Evolutionary conservation across 2,797 vertebrate genomes (phyloP), one percentile per base, ranked within the genome.

Genomic region (Bufotes viridis): DNA sequence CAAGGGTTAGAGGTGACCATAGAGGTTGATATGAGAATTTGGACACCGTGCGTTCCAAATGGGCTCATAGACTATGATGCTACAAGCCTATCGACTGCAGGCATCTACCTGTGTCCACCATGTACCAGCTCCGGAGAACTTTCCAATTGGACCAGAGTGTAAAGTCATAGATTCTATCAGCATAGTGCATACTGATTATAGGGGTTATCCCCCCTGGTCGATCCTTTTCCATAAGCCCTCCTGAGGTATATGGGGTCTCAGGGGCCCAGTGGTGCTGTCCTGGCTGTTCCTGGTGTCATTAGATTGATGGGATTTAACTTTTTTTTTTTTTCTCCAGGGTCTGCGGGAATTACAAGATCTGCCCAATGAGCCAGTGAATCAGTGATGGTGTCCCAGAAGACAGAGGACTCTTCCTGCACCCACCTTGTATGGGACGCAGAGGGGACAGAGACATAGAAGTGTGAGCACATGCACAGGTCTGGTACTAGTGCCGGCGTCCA

Each of bases 301-400:
- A 78, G 6, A 63, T 13, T 15, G 34, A 65, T 42, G 12, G 12
- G 2, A 42, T 42, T 42, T 42, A 6, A 42, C 1, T n/a, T 63
- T 80, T 60, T 17, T 0, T 1, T 34, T 24, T 26, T 42, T 42
- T 14, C 6, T 24, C 6, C 34, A 88, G 87, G 87, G 87, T 72
- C 76, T 88, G 12, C 87, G 87, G 4, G 87, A 88, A 63, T 24
- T 88, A 74, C 87, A 88, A 24, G 55, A 84, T 22, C 65, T 88
- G 61, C 82, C 87, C 2, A 78, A 81, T 6, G 74, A 88, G 49
- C 81, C 61, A 20, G 10, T 24, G n/a, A 6, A 42, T 14, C 20
- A 61, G 55, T 15, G 18, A 60, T 11, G 15, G 9, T 3, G 11
- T 42, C 42, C 6, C 42, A 42, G 42, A 42, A 42, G 58, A 8